Percentiles rank a stretch among this genome's conserved stretches.
Evolutionary conservation across 2,888 invertebrate species (phyloP).

Genomic region (Chrysopilus asiliformis): DNA sequence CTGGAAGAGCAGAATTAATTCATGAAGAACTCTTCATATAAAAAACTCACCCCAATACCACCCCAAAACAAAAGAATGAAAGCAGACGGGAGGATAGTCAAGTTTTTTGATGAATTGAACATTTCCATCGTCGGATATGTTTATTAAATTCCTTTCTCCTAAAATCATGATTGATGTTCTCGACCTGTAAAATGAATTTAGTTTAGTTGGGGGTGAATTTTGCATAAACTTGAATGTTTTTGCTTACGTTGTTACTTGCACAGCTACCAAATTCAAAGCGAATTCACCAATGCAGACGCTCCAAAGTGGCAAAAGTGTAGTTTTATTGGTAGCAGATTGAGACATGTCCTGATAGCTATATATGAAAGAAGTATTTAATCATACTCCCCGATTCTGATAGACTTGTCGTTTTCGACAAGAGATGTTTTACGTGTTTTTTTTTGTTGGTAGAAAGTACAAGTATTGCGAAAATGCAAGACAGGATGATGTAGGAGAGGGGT

Average conservation of each 20-base stretch:
- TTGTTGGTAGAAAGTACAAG: too few species aligned
- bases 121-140: conserved; percentile 64
- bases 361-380: too few species aligned
- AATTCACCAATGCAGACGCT: conserved; percentile 53
- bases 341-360: conserved; percentile 68
- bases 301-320: conserved; percentile 36
- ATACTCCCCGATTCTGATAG: too few species aligned
- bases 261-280: conserved; percentile 36
- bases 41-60: conserved; percentile 48
- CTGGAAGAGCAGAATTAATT: conserved; percentile 33
- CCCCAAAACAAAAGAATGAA: conserved; percentile 55
- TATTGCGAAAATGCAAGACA: too few species aligned
- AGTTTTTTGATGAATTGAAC: conserved; percentile 72
- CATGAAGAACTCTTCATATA: conserved; percentile 1
- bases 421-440: too few species aligned
- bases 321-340: conserved; percentile 49
- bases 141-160: conserved; percentile 74
- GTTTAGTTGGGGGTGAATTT: too few species aligned
- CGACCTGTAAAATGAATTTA: too few species aligned
- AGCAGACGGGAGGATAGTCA: conserved; percentile 69
- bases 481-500: too few species aligned
- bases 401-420: too few species aligned
- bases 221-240: too few species aligned
- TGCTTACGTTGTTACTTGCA: conserved; percentile 31
- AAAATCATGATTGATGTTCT: conserved; percentile 63